Conservation (phyloP, 2,888 invertebrate genomes). For the Zhengitettix transpicula region DNA sequence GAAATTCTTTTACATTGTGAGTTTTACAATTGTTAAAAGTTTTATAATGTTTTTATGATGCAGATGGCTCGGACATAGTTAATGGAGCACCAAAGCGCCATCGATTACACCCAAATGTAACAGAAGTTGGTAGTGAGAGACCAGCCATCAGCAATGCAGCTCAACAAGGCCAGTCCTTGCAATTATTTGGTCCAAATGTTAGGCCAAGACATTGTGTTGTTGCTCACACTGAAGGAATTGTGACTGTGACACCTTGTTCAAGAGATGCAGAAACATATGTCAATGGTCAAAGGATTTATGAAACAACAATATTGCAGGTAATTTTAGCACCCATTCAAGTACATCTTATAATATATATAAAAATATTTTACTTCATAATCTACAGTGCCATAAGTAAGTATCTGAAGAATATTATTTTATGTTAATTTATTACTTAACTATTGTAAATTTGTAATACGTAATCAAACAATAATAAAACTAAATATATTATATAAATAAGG, state of each 20-base stretch:
- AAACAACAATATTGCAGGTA: slow-evolving; percentile 80
- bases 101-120: slow-evolving; percentile 42
- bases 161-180: slow-evolving; percentile 35
- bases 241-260: slow-evolving; percentile 83
- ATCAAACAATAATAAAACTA: no score
- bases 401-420: no score
- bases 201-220: slow-evolving; percentile 91
- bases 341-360: no score
- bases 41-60: slow-evolving; percentile 6
- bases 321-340: slow-evolving; percentile 2
- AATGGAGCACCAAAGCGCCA: slow-evolving; percentile 31
- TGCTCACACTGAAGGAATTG: slow-evolving; percentile 77
- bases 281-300: slow-evolving; percentile 80
- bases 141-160: slow-evolving; percentile 21
- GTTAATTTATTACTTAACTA: no score
- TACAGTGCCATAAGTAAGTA: no score
- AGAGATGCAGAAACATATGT: slow-evolving; percentile 89
- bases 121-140: slow-evolving; percentile 64
- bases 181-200: slow-evolving; percentile 77
- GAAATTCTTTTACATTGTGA: background rate
- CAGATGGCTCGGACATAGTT: slow-evolving; percentile 33
- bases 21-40: background rate
- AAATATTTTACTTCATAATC: no score
- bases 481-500: no score
- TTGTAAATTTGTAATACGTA: no score